Conservation (phyloP, 2,888 invertebrate genomes). For the Ochropleura plecta region DNA sequence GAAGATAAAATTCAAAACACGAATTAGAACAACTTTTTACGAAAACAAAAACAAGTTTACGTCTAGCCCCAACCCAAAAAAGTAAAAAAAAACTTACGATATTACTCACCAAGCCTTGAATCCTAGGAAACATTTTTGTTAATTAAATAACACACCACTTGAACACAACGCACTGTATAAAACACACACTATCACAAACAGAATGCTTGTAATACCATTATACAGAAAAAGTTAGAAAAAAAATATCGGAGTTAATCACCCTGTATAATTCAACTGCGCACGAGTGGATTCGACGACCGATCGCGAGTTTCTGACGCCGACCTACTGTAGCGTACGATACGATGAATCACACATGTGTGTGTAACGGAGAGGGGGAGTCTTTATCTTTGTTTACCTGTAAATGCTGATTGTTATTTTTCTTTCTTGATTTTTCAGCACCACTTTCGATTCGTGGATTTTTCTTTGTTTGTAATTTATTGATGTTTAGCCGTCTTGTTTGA, state of each 20-base stretch:
- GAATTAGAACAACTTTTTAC: neutral
- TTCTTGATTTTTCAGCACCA: slow-evolving; percentile 17
- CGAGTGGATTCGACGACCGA: slow-evolving; percentile 75
- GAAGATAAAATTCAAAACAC: neutral
- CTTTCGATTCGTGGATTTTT: slow-evolving; percentile 24
- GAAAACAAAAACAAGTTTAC: slow-evolving; percentile 1
- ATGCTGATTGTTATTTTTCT: slow-evolving; percentile 40
- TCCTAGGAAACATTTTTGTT: slow-evolving; percentile 87
- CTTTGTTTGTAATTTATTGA: slow-evolving; percentile 37
- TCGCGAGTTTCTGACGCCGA: slow-evolving; percentile 70
- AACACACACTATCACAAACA: slow-evolving; percentile 70
- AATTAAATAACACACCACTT: slow-evolving; percentile 66
- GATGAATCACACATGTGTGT: slow-evolving; percentile 62
- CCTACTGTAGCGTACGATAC: slow-evolving; percentile 40
- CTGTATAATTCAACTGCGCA: slow-evolving; percentile 75
- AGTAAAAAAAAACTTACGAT: slow-evolving; percentile 33
- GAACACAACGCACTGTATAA: slow-evolving; percentile 74
- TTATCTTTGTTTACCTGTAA: slow-evolving; percentile 65
- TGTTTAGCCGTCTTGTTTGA: slow-evolving; percentile 26
- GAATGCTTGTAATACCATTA: slow-evolving; percentile 69
- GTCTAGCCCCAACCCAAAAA: slow-evolving; percentile 13
- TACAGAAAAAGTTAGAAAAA: slow-evolving; percentile 59
- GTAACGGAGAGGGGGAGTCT: slow-evolving; percentile 47
- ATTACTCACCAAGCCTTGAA: slow-evolving; percentile 87
- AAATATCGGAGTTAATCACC: slow-evolving; percentile 41